Percentiles rank a stretch among this genome's conserved stretches.
phyloP scores from a whole-genome alignment of 2,888 invertebrate genomes.

The Psococerastis gibbosa region DNA sequence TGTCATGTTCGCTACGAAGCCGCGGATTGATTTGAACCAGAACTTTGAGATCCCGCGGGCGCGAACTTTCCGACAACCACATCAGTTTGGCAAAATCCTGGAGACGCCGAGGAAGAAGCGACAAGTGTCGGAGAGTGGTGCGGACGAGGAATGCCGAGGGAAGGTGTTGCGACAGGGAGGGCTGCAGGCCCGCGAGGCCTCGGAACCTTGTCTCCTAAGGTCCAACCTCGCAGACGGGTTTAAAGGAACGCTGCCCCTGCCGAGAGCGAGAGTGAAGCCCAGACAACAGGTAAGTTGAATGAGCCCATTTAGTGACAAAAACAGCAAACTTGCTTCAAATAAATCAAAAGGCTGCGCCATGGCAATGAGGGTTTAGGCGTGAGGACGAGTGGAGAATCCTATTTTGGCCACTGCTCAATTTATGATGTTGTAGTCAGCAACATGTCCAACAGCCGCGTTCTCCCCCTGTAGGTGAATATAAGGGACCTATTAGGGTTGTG shows the following conservation, averaged over 20 bases:
- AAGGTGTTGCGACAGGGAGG: not conserved
- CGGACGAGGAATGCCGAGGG: not conserved
- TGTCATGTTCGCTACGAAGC: no score
- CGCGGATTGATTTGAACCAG: slow-evolving; percentile 8
- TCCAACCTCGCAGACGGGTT: not conserved
- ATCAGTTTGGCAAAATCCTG: not conserved
- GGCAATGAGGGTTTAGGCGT: no score
- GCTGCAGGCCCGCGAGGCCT: not conserved
- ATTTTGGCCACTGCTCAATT: no score
- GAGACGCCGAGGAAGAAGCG: not conserved
- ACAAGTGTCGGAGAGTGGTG: not conserved
- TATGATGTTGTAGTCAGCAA: no score
- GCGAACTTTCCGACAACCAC: not conserved
- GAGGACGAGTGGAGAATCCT: no score
- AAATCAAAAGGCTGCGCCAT: no score
- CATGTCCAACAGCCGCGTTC: no score
- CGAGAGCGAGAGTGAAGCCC: not conserved
- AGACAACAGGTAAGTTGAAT: not conserved
- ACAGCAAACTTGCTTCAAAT: no score
- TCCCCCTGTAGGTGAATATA: no score
- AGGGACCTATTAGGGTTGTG: no score
- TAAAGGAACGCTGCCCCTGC: not conserved
- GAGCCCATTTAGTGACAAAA: no score
- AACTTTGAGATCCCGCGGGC: slow-evolving; percentile 8
- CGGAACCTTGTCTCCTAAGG: not conserved